Base-by-base conservation (phyloP, 2,888 invertebrate genomes). In the Lithodes maja region DNA sequence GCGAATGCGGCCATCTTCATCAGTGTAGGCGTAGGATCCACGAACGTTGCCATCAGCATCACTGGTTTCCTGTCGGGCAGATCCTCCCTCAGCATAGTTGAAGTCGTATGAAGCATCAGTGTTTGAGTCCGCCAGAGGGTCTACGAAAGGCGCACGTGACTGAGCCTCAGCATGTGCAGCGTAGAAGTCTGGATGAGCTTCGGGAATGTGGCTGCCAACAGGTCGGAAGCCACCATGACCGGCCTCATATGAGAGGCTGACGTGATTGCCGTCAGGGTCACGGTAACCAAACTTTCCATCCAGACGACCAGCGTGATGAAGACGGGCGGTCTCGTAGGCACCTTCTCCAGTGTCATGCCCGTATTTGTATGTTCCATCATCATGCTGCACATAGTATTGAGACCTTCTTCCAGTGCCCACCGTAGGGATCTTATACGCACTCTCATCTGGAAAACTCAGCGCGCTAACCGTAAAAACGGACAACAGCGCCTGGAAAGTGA, bases 191-290 rank as follows among this genome's bases (percentile, higher is more conserved):
- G 85, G 87, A n/a, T 81, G 69, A 17, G 92, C 50, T 9, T 53
- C 75, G 5, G 92, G 89, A 1, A 90, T 79, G 50, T 87, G 89
- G 54, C 17, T 75, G 15, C 97, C 97, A 93, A 96, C 95, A 0
- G 96, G 96, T n/a, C 96, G 95, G 93, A 96, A 97, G 94, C 97
- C 97, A 93, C 96, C 95, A 91, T 96, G 96, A 89, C 97, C 97
- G 74, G 97, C 96, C 7, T 97, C 96, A 93, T 97, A 97, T 75
- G 95, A 95, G 2, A 96, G 96, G 93, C 96, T 95, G 93, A 96
- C 96, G 83, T 96, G 94, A 82, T 95, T 95, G 86, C 96, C 96
- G 92, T 92, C 90, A 9, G 92, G 91, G 82, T 92, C 92, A 61
- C 92, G 92, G 91, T 93, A 93, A 17, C 92, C 92, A 90, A 93